These are phyloP conservation scores for Eumeta japonica DNA, from an alignment of 1,140 invertebrate genomes.

Conservation along the genomic window DNA sequence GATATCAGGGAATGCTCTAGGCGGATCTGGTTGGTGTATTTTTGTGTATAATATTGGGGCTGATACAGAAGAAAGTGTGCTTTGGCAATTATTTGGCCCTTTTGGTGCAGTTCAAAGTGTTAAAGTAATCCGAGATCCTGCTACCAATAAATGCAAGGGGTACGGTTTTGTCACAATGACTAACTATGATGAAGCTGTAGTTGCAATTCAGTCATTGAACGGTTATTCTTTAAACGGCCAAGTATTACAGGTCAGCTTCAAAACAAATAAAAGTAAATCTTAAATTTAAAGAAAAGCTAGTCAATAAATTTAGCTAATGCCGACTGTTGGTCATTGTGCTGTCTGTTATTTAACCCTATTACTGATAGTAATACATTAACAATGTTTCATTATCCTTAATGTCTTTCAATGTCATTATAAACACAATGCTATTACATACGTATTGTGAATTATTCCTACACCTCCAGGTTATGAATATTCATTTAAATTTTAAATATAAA, in stretches of 20 bases:
- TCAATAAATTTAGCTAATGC: constrained; percentile 35
- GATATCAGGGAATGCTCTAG: constrained; percentile 72
- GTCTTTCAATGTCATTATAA: too few species aligned
- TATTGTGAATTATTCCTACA: too few species aligned
- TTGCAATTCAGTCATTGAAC: constrained; percentile 87
- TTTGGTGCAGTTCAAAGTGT: constrained; percentile 91
- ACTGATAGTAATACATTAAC: too few species aligned
- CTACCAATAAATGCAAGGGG: constrained; percentile 91
- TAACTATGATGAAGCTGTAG: constrained; percentile 87
- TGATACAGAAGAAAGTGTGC: constrained; percentile 85
- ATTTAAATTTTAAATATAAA: too few species aligned
- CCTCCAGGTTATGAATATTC: too few species aligned
- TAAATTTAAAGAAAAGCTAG: constrained; percentile 51
- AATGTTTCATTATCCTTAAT: too few species aligned
- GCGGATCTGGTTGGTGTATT: constrained; percentile 83
- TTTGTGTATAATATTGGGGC: constrained; percentile 92
- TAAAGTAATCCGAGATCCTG: constrained; percentile 84
- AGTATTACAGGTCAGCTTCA: constrained; percentile 89
- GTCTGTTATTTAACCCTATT: neutral
- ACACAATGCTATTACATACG: too few species aligned
- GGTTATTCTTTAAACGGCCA: constrained; percentile 86
- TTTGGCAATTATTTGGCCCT: constrained; percentile 91
- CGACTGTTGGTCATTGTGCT: neutral
- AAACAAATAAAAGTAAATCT: constrained; percentile 74
- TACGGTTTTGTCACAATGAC: constrained; percentile 94